These are phyloP conservation scores for Danio tinwini DNA, from an alignment of 2,797 vertebrate genomes.

Conservation along the genomic window DNA sequence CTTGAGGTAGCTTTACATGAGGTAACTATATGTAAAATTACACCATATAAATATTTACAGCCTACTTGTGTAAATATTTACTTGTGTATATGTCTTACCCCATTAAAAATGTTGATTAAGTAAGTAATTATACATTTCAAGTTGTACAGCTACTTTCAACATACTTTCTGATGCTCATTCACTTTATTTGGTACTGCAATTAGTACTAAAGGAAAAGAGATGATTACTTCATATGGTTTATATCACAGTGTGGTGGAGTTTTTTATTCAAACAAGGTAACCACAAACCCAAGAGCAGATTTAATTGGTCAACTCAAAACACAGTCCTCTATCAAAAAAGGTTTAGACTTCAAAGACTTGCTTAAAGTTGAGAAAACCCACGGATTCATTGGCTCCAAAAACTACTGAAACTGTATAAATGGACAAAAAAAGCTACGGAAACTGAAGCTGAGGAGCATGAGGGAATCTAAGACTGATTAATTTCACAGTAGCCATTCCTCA, in stretches of 20 bases:
- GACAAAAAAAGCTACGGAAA: not conserved
- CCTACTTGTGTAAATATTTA: no score
- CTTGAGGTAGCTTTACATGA: no score
- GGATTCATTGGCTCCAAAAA: not conserved
- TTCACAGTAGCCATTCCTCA: slow-evolving; percentile 30
- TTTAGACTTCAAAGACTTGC: not conserved
- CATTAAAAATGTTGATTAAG: no score
- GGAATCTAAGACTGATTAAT: slow-evolving; percentile 28
- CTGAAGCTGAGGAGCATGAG: not conserved
- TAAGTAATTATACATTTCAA: no score
- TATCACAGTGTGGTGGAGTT: not conserved
- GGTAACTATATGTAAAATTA: no score
- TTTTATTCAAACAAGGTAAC: not conserved
- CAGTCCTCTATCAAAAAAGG: not conserved
- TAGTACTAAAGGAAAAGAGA: not conserved
- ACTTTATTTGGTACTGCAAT: not conserved
- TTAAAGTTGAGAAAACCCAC: not conserved
- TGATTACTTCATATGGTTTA: not conserved
- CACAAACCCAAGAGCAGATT: not conserved
- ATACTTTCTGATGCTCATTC: not conserved
- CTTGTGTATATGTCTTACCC: no score
- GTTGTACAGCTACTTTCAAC: not conserved
- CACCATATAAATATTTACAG: no score
- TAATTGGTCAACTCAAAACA: not conserved
- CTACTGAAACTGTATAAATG: not conserved